phyloP scores from a whole-genome alignment of 2,888 invertebrate genomes.

The Nowickia ferox region DNA sequence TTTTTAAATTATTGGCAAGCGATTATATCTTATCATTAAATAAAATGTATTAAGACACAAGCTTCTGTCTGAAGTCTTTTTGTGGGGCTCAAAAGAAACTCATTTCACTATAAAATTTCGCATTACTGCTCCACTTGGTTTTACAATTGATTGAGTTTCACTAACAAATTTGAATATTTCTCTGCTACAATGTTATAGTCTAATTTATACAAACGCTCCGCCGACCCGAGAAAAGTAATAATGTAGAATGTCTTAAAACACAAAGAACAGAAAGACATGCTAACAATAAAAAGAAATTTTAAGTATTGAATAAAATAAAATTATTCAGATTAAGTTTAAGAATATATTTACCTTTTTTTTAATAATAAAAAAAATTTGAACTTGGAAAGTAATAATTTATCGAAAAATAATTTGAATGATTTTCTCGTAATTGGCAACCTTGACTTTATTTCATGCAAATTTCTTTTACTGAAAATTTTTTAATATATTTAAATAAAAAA shows the following conservation, averaged over 20 bases:
- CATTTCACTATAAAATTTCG: constrained; percentile 13
- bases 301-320: too few relatives aligned
- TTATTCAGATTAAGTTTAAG: too few relatives aligned
- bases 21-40: constrained; percentile 2
- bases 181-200: not conserved
- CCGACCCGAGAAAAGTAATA: not conserved
- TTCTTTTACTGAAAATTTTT: too few relatives aligned
- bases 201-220: not conserved
- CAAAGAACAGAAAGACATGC: not conserved
- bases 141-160: constrained; percentile 64
- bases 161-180: constrained; percentile 1
- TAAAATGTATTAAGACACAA: not conserved
- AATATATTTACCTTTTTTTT: too few relatives aligned
- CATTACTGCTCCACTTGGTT: constrained; percentile 56
- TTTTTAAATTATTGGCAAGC: not conserved
- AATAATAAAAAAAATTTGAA: too few relatives aligned
- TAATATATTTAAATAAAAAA: too few relatives aligned
- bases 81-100: not conserved
- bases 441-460: too few relatives aligned
- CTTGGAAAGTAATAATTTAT: too few relatives aligned
- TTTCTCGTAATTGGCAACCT: too few relatives aligned
- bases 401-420: too few relatives aligned
- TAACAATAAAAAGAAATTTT: not conserved
- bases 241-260: not conserved
- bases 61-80: not conserved